phyloP scores from a whole-genome alignment of 92 coral and sea anemone species.

The Desmophyllum pertusum region DNA sequence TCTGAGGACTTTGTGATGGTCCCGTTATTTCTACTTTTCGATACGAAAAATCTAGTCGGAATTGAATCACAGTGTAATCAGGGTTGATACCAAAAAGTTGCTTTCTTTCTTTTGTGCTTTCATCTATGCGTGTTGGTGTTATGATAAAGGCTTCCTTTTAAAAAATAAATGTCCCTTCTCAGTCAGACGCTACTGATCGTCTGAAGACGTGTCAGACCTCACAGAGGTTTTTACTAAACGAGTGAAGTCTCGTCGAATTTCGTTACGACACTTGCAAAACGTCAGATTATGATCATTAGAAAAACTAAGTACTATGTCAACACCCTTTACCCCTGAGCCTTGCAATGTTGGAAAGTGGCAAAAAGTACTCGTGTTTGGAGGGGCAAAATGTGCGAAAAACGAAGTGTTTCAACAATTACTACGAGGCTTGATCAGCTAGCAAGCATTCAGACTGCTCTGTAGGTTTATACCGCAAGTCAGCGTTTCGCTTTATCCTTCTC shows the following conservation, averaged over 20 bases:
- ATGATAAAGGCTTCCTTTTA: no score
- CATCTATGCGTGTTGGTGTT: no score
- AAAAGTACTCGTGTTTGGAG: no score
- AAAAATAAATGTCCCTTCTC: background rate
- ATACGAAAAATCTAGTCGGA: background rate
- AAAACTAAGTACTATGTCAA: no score
- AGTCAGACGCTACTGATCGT: background rate
- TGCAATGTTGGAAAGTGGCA: no score
- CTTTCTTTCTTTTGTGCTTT: no score
- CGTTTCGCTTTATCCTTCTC: no score
- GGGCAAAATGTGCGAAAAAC: background rate
- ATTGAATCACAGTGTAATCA: background rate
- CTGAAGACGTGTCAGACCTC: background rate
- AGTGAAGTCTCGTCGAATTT: background rate
- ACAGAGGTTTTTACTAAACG: background rate
- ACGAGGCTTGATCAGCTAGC: background rate
- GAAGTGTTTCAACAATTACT: background rate
- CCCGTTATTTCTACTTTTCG: background rate
- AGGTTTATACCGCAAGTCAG: background rate
- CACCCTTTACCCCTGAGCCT: no score
- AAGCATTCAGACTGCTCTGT: background rate
- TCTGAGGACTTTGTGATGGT: background rate
- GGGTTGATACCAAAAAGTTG: no score
- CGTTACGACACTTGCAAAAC: background rate
- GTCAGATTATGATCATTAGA: background rate